Base-by-base conservation (phyloP, 23 tunicate genomes). In the Corella eumyota region DNA sequence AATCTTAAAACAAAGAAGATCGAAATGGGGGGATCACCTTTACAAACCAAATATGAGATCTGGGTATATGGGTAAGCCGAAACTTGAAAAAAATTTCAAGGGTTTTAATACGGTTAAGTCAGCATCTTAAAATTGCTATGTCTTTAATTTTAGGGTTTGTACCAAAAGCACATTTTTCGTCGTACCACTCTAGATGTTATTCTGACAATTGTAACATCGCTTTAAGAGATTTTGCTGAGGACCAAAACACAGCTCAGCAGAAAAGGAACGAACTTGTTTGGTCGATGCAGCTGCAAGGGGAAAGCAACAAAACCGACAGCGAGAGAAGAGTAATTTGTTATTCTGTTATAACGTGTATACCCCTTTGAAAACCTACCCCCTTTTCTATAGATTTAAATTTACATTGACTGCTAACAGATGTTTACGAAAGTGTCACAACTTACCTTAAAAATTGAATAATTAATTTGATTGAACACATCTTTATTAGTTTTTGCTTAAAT, bases 31-130 rank as follows among this genome's bases (percentile, higher is more conserved):
- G n/a, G 90, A 81, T 36, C 90, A 85, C 57, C 63, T 85, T 11
- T 76, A 61, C 45, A 69, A 70, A 56, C 94, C 94, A 25, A 60
- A 75, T 31, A 85, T 85, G 94, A 63, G 94, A 36, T 78, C 86
- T 24, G 94, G 94, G 36, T 85, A 85, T 63, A 64, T 59, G 74
- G 94, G 94, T 83, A 68, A 74, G 74, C n/a, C n/a, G n/a, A 4
- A 13, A 9, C 29, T 25, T 25, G 25, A 25, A 9, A 40, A 40
- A 40, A 40, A 40, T 40, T 40, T 11, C 27, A 60, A 60, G 19
- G 45, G 65, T 24, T n/a, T n/a, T n/a, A n/a, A n/a, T n/a, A n/a
- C n/a, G n/a, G n/a, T n/a, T n/a, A n/a, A n/a, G n/a, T n/a, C n/a
- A n/a, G n/a, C n/a, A n/a, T n/a, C n/a, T n/a, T n/a, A n/a, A 40